Evolutionary conservation across 2,113 vertebrate genomes (phyloP).

Genomic region (Toxotes jaculatrix): DNA sequence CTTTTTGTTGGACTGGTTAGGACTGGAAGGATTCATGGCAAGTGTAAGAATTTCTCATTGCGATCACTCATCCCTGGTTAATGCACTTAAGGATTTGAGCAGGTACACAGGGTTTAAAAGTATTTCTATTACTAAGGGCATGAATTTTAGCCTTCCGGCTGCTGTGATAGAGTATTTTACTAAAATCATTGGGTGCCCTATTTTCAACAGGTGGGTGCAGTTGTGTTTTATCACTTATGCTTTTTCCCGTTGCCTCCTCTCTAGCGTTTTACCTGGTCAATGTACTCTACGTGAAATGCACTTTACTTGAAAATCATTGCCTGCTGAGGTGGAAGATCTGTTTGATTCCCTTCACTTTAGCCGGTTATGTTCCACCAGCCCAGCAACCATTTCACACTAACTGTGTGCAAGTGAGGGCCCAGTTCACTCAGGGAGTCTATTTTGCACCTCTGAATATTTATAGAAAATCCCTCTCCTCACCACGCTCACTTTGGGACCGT

Average conservation of each 20-base stretch:
- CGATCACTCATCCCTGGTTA: background rate
- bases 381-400: background rate
- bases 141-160: background rate
- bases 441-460: slow-evolving; percentile 79
- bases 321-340: background rate
- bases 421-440: slow-evolving; percentile 58
- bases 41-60: background rate
- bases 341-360: no score
- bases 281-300: background rate
- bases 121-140: background rate
- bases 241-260: background rate
- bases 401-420: slow-evolving; percentile 12
- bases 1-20: slow-evolving; percentile 21
- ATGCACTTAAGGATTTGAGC: background rate
- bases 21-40: background rate
- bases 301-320: slow-evolving; percentile 1
- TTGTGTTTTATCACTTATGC: background rate
- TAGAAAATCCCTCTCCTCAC: slow-evolving; percentile 74
- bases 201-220: slow-evolving; percentile 14
- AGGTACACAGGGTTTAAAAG: background rate
- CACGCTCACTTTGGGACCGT: slow-evolving; percentile 56
- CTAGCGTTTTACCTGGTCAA: background rate
- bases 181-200: background rate
- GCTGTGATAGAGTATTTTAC: background rate
- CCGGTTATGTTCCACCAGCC: slow-evolving; percentile 11